Conservation (phyloP, 2,797 vertebrate genomes). For the Enoplosus armatus region DNA sequence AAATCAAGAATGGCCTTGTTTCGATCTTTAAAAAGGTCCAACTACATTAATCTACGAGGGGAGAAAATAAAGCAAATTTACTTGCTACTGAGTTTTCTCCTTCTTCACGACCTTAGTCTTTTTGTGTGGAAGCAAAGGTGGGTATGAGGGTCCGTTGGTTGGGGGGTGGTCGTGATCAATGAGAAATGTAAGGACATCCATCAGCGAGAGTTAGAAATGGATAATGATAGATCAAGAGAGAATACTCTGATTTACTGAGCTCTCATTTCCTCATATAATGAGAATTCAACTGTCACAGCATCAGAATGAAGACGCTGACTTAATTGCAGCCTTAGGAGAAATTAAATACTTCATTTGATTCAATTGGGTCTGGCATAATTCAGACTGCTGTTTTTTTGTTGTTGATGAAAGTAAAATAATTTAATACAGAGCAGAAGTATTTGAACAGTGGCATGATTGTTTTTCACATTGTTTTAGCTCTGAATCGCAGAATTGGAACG, state of each 20-base stretch:
- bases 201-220: not conserved
- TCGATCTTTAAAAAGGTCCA: not conserved
- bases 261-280: not conserved
- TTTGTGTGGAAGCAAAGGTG: not conserved
- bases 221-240: not conserved
- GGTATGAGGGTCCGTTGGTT: not conserved
- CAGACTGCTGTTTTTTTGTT: not conserved
- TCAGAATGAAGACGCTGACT: not conserved
- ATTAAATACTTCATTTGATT: not conserved
- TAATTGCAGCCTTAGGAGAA: constrained; percentile 3
- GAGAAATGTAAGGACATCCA: not conserved
- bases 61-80: not conserved
- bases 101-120: not conserved
- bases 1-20: not conserved
- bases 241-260: not conserved
- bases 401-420: not conserved
- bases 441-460: not conserved
- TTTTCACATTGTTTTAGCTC: not conserved
- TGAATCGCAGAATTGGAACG: not conserved
- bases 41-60: not conserved
- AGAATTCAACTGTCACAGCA: not conserved
- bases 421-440: not conserved
- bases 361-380: not conserved
- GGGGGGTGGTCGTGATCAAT: not conserved
- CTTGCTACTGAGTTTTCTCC: not conserved